Evolutionary conservation across 2,888 invertebrate genomes (phyloP), one percentile per base, ranked within the genome.

Genomic region (Ephialtes manifestator): DNA sequence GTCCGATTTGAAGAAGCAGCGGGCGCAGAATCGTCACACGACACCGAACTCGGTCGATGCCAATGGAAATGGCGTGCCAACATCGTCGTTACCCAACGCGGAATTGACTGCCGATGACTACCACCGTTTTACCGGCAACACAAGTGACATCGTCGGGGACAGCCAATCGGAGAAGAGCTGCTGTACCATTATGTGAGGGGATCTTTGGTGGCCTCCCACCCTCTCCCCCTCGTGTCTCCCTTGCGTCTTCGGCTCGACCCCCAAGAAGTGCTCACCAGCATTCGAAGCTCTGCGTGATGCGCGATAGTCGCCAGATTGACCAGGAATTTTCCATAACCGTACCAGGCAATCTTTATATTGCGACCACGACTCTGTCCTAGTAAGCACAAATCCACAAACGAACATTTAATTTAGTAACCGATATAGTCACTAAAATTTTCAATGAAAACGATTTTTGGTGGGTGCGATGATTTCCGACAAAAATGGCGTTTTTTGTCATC

Each of bases 1-100:
- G 90, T 97, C 98, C 76, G 98, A 99, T 94, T 95, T 99, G 94
- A 99, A 99, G 95, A 98, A 98, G 94, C 98, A 98, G 93, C 96
- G 99, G 87, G 96, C 98, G 86, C 97, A 97, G 91, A 97, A 97
- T 90, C 95, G 98, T 90, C 96, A 96, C 92, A 96, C 96, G 91
- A 94, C 95, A 95, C 95, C 93, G 90, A 86, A 93, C 92, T 91
- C 94, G 86, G 93, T 95, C 89, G 94, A 90, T 91, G 94, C 94
- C 87, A 95, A 94, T 92, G 95, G 95, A 92, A 95, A 95, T 92
- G 95, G 95, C 87, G 92, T 79, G 85, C 95, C 77, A 95, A 94
- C 92, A 18, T 89, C 93, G 80, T 84, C 94, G 90, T 87, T 91
- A 89, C 83, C 94, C 91, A 89, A 95, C 94, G 90, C 91, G 72